Evolutionary conservation across 2,888 invertebrate genomes (phyloP), one percentile per base, ranked within the genome.

Genomic region (Coelinius sp.): DNA sequence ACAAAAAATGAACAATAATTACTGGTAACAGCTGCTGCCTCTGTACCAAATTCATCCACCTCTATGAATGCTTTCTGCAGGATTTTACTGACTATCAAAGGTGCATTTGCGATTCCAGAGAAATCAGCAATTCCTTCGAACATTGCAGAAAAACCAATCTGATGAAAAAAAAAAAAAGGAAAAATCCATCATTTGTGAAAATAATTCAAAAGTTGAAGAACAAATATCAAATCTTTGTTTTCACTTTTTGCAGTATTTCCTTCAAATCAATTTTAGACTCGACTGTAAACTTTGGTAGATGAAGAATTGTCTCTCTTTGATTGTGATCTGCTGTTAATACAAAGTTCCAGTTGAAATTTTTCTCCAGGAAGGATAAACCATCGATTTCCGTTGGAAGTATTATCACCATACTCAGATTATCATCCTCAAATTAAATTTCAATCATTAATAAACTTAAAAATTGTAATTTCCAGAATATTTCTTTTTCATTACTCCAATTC

Each of bases 341-440:
- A 3, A 86, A 68, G 66, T 86, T 76, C 74, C 83, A 83, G 14
- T 84, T 76, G 44, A 90, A 85, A 73, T 88, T 88, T 12, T 81
- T 78, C 76, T 90, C 89, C 69, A 90, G 76, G 1, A 78, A 78
- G 8, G 76, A 56, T 22, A 90, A 81, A 0, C 95, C 95, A 69
- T 92, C 90, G 17, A 91, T 88, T 46, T 91, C 89, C 49, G 92
- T 90, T 0, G 96, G 96, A 71, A 96, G 87, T 68, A 96, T 88
- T 49, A 96, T 89, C 1, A 95, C 84, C 94, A 96, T 92, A 76
- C 92, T 92, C 12, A 95, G 88, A 74, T 93, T 90, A 0, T 90
- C 89, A 66, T 93, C 92, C 89, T 89, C 69, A 65, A 75, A 46
- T 44, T n/a, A 22, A 17, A 24, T 63, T 64, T 1, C 49, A 59